Evolutionary conservation across 2,888 invertebrate genomes (phyloP).

Genomic region (Thelaira solivaga): DNA sequence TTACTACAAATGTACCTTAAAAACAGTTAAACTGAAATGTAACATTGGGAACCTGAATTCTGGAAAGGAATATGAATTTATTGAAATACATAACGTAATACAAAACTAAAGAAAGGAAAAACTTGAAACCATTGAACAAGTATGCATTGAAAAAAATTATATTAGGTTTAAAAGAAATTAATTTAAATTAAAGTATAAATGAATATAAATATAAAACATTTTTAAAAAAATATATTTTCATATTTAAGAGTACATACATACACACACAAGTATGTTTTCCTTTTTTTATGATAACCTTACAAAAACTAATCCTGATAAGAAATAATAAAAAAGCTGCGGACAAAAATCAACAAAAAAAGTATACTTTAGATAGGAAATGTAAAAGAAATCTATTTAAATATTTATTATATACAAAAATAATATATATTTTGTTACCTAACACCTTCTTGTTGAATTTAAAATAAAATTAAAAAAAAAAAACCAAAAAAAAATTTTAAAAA

Average conservation of each 20-base stretch:
- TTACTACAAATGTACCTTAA: conserved; percentile 61
- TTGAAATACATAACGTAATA: conserved; percentile 37
- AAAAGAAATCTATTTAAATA: conserved; percentile 26
- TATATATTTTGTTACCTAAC: conserved; percentile 54
- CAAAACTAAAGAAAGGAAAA: conserved; percentile 14
- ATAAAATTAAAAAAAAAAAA: not conserved
- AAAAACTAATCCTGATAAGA: conserved; percentile 18
- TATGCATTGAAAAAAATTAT: conserved; percentile 2
- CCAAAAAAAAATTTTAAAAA: conserved; percentile 9
- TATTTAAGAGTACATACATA: conserved; percentile 13
- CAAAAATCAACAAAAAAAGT: conserved; percentile 1
- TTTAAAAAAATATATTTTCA: conserved; percentile 31
- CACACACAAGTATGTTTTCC: too few relatives aligned
- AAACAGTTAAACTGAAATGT: conserved; percentile 58
- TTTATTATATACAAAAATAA: conserved; percentile 25
- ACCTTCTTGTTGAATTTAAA: conserved; percentile 23
- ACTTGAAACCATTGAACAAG: conserved; percentile 9
- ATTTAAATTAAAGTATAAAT: not conserved
- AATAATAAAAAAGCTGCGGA: not conserved
- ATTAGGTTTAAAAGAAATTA: too few relatives aligned
- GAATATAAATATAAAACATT: conserved; percentile 13
- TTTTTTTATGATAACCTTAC: conserved; percentile 39
- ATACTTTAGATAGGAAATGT: conserved; percentile 45
- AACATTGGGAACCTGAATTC: conserved; percentile 60
- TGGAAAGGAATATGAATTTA: conserved; percentile 54